These are phyloP conservation scores for Sphenopsis melanotis DNA, from an alignment of 2,797 vertebrate species.

Conservation along the genomic window DNA sequence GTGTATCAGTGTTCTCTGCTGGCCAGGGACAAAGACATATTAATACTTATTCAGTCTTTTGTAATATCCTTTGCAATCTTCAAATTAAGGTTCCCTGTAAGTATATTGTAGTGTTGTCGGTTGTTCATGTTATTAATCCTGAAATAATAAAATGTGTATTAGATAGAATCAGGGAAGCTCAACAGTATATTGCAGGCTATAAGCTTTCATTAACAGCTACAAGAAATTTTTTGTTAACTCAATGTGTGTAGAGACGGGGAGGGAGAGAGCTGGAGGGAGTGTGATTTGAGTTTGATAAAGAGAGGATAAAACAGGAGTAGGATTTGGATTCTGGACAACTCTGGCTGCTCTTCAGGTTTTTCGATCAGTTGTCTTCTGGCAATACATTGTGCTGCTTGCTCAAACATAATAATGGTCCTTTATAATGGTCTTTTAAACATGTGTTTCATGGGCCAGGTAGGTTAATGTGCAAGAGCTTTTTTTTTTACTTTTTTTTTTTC, in stretches of 20 bases:
- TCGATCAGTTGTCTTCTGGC: slow-evolving; percentile 16
- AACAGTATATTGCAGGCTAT: slow-evolving; percentile 51
- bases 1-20: slow-evolving; percentile 16
- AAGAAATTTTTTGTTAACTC: slow-evolving; percentile 56
- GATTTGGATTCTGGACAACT: slow-evolving; percentile 35
- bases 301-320: not conserved
- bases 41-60: slow-evolving; percentile 58
- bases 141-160: slow-evolving; percentile 67
- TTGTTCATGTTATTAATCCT: slow-evolving; percentile 63
- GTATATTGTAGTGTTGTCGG: slow-evolving; percentile 49
- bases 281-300: slow-evolving; percentile 34
- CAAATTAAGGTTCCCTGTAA: slow-evolving; percentile 58
- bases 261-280: not conserved
- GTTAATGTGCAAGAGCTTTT: not conserved
- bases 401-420: not conserved
- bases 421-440: not conserved
- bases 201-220: slow-evolving; percentile 68
- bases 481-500: not conserved
- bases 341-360: slow-evolving; percentile 18
- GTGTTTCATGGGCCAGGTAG: not conserved
- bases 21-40: slow-evolving; percentile 28
- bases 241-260: not conserved
- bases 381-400: not conserved
- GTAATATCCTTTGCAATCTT: slow-evolving; percentile 59
- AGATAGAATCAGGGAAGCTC: slow-evolving; percentile 64